Evolutionary conservation across 2,888 invertebrate genomes (phyloP).

Genomic region (Dolichopus griseipennis): DNA sequence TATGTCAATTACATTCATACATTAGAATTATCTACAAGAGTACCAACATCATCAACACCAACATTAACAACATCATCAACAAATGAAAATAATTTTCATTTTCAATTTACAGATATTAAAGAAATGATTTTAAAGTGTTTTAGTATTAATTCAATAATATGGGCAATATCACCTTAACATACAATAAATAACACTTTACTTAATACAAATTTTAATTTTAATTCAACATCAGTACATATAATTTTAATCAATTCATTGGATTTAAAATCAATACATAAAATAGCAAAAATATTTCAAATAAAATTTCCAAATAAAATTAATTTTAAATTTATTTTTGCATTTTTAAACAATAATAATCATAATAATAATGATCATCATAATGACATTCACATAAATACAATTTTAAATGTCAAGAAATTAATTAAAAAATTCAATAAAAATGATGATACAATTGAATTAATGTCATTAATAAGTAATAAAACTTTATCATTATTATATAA

Average conservation of each 20-base stretch:
- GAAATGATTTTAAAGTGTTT: conserved; percentile 1
- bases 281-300: not conserved
- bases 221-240: not conserved
- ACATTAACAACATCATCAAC: too few species aligned
- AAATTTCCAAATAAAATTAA: conserved; percentile 8
- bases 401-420: too few species aligned
- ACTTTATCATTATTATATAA: not conserved
- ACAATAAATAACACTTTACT: not conserved
- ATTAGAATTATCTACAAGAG: not conserved
- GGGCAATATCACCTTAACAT: too few species aligned
- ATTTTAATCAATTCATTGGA: not conserved
- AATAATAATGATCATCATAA: not conserved
- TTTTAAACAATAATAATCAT: not conserved
- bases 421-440: too few species aligned
- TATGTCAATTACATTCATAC: not conserved
- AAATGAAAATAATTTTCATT: too few species aligned
- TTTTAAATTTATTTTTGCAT: conserved; percentile 9
- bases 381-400: not conserved
- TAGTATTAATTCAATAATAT: not conserved
- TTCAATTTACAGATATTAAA: not conserved
- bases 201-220: not conserved
- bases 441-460: too few species aligned
- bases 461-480: too few species aligned
- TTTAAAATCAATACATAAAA: not conserved
- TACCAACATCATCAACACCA: too few species aligned